Conservation (phyloP, 2,113 vertebrate species). For the Gopherus evgoodei region DNA sequence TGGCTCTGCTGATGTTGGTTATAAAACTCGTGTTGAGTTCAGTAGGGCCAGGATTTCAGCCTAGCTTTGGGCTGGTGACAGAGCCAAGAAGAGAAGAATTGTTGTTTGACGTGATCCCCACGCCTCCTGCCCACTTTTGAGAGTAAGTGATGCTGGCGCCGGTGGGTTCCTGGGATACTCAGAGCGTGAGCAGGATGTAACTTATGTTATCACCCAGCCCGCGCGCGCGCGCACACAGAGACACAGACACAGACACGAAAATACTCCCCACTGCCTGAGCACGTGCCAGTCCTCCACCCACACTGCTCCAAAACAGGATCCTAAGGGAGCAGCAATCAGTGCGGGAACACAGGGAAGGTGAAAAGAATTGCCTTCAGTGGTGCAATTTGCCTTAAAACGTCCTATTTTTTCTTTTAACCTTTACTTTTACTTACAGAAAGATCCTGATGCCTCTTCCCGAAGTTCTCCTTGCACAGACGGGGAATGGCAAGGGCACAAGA, state of each 20-base stretch:
- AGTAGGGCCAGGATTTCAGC: neutral
- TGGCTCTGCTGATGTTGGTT: too few species aligned
- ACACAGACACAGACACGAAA: neutral
- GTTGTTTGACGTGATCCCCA: neutral
- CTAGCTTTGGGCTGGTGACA: neutral
- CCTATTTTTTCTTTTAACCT: neutral
- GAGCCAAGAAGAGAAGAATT: neutral
- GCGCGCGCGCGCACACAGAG: neutral
- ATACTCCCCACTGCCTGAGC: neutral
- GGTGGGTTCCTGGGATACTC: neutral
- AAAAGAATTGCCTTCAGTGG: neutral
- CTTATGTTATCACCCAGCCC: neutral
- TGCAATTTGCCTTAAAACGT: neutral
- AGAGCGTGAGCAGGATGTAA: neutral
- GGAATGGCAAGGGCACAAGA: accelerated
- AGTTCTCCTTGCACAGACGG: too few species aligned
- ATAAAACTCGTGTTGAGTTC: too few species aligned
- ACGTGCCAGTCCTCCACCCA: neutral
- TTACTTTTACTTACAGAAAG: neutral
- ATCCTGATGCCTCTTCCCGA: neutral
- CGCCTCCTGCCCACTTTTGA: neutral
- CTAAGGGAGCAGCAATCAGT: neutral
- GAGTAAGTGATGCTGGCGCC: too few species aligned
- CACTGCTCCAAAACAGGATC: neutral
- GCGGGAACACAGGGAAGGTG: neutral